Base-by-base conservation (phyloP, 2,888 invertebrate genomes). In the Gryllus longicercus region DNA sequence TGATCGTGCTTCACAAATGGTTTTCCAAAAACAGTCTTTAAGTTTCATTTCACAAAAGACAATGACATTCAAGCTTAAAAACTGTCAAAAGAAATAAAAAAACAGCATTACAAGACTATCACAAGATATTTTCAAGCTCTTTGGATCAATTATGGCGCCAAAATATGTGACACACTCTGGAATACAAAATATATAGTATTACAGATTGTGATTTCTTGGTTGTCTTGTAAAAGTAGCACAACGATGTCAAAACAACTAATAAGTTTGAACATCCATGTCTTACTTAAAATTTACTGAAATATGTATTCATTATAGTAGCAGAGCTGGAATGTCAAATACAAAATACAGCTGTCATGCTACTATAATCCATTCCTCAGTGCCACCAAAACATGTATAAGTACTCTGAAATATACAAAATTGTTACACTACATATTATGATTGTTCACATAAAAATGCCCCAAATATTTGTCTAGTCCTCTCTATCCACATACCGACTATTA, bases 51-150 rank as follows among this genome's bases (percentile, higher is more conserved):
- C 63, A 63, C 63, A 63, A 14, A 63, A 18, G 16, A 63, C 63
- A 63, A 63, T 63, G 63, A 63, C 63, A 63, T 63, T 63, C n/a
- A 63, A 63, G n/a, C 63, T 63, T 63, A 63, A 63, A n/a, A 63
- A 63, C 63, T n/a, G n/a, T 63, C n/a, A 5, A 38, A 38, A 38
- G 38, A 38, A 38, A 38, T 21, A 21, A 38, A 38, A 38, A 38
- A 38, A 38, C 5, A 1, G 38, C 8, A 8, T 38, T 38, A 38
- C 38, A 38, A 38, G 38, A 38, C 38, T 38, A 38, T 10, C 38
- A 38, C 38, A 38, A 8, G 38, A 38, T 38, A 38, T 38, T 38
- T 21, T 38, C 38, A 38, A 38, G 38, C 38, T 38, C 38, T 38
- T 38, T 38, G 5, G 38, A 38, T 38, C 38, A 38, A 38, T 38